These are phyloP conservation scores for Hyperoplus lanceolatus DNA, from an alignment of 2,797 vertebrate species.

Conservation along the genomic window DNA sequence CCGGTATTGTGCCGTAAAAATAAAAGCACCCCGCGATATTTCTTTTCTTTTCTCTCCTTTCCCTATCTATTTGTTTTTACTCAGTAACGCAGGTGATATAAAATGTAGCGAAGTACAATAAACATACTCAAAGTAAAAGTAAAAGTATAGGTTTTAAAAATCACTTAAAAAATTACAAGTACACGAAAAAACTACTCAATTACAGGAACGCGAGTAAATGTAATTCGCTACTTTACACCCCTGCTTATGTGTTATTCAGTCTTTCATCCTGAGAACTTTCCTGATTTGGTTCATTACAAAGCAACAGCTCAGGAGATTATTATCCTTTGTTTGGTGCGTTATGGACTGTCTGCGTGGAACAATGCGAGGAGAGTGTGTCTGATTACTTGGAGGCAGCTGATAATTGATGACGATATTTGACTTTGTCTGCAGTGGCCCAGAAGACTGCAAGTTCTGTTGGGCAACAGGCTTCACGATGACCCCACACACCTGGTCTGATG, in stretches of 20 bases:
- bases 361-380: conserved; percentile 53
- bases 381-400: conserved; percentile 61
- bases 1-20: too few relatives aligned
- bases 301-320: conserved; percentile 51
- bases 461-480: conserved; percentile 53
- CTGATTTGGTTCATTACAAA: conserved; percentile 52
- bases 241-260: conserved; percentile 49
- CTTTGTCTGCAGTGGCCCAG: conserved; percentile 38
- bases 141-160: too few relatives aligned
- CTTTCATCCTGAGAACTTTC: conserved; percentile 47
- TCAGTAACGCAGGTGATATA: too few relatives aligned
- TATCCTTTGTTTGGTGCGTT: conserved; percentile 56
- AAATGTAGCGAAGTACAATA: too few relatives aligned
- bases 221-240: too few relatives aligned
- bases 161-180: too few relatives aligned
- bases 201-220: too few relatives aligned
- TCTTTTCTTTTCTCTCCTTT: too few relatives aligned
- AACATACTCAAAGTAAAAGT: too few relatives aligned
- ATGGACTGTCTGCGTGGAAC: conserved; percentile 42
- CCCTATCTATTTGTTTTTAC: too few relatives aligned
- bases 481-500: conserved; percentile 70
- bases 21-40: too few relatives aligned
- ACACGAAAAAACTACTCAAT: too few relatives aligned
- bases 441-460: conserved; percentile 55
- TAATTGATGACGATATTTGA: conserved; percentile 73